phyloP scores from a whole-genome alignment of 2,888 invertebrate species.

The Azorinus chamasolen region DNA sequence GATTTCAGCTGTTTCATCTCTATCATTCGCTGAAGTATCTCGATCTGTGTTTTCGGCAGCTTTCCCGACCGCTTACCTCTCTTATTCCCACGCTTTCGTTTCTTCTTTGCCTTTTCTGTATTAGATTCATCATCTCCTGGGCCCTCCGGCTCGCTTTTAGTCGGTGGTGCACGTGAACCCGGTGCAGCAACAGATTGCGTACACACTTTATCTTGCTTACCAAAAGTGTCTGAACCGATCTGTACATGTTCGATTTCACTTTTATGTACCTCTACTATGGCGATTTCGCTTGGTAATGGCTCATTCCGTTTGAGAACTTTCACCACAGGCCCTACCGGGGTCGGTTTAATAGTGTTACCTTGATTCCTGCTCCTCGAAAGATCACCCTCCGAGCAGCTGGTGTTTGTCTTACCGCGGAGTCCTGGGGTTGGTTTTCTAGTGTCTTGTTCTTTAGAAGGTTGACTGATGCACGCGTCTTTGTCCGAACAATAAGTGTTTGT shows the following conservation, averaged over 20 bases:
- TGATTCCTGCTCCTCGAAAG: not conserved
- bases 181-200: too few species aligned
- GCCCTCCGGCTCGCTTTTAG: too few species aligned
- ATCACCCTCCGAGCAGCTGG: slow-evolving; percentile 8
- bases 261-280: too few species aligned
- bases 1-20: slow-evolving; percentile 45
- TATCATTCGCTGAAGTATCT: slow-evolving; percentile 37
- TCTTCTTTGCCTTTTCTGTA: not conserved
- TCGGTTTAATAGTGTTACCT: not conserved
- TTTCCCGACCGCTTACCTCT: slow-evolving; percentile 25
- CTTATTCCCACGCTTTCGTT: slow-evolving; percentile 1
- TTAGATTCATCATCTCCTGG: not conserved
- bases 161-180: too few species aligned
- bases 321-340: not conserved
- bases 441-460: slow-evolving; percentile 1
- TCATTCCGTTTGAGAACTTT: too few species aligned
- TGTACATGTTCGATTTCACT: too few species aligned
- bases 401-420: slow-evolving; percentile 3
- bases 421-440: slow-evolving; percentile 1
- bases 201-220: too few species aligned
- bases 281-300: too few species aligned
- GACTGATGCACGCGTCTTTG: slow-evolving; percentile 3
- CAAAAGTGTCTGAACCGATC: too few species aligned
- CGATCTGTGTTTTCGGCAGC: slow-evolving; percentile 28
- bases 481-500: slow-evolving; percentile 6